Evolutionary conservation across 2,797 vertebrate genomes (phyloP), one percentile per base, ranked within the genome.

Genomic region (Pipistrellus kuhlii): DNA sequence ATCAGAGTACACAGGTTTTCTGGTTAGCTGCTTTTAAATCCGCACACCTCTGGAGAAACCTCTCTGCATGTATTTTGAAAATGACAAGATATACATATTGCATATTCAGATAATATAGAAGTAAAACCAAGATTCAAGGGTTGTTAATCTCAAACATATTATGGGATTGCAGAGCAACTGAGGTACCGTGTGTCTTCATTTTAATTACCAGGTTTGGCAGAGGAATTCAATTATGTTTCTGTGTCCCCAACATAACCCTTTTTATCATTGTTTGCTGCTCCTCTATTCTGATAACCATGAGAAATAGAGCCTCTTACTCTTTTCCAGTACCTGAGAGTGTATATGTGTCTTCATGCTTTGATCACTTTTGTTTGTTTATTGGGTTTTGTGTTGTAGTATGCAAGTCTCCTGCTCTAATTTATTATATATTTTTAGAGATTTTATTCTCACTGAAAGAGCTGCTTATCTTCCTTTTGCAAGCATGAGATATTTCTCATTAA

Each of bases 101-200:
- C 95, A 76, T 2, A 6, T 95, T 94, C 83, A 82, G 71, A 95
- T 71, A 90, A 92, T 87, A 92, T 0, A 93, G 91, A 84, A 93
- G 92, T 94, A 95, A 97, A 97, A 97, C 59, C 90, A 94, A 93
- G 94, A 92, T 91, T 94, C 91, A 95, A 95, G 77, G 86, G 80
- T 97, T 97, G 92, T 94, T 98, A 97, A 97, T 97, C 93, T 71
- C 97, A 95, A 97, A 94, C 66, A 92, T 95, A 96, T 88, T 91
- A 72, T 80, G 81, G 85, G 78, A 68, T 8, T 96, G 95, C 96
- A 93, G 88, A 94, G 82, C 78, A 91, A 21, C 93, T 86, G 86
- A 91, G 76, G 85, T 53, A 88, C 64, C 53, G 68, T 96, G 91
- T 91, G 89, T 81, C 95, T 96, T 96, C 62, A 20, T 85, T 88